phyloP scores from a whole-genome alignment of 2,113 vertebrate genomes.

The Sceloporus undulatus region DNA sequence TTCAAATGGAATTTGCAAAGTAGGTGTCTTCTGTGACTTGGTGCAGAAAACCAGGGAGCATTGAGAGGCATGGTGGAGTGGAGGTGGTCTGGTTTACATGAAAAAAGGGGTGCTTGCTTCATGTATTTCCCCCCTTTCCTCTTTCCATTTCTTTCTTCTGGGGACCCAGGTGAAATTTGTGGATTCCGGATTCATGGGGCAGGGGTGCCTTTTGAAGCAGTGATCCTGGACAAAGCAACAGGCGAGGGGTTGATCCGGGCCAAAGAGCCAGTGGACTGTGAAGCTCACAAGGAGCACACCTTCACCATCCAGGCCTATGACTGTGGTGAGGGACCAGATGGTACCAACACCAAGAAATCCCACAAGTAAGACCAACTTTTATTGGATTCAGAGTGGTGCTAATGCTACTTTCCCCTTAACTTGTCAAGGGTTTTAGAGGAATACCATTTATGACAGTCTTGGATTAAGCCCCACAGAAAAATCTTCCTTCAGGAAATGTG shows the following conservation, averaged over 20 bases:
- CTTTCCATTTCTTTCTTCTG: neutral
- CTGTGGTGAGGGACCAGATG: slow-evolving; percentile 96
- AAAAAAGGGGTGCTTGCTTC: neutral
- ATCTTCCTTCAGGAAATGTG: neutral
- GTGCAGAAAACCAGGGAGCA: neutral
- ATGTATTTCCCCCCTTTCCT: neutral
- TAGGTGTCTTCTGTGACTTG: neutral
- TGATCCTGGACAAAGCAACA: slow-evolving; percentile 95
- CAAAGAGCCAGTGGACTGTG: slow-evolving; percentile 95
- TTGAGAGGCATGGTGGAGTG: neutral
- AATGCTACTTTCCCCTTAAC: neutral
- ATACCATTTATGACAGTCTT: neutral
- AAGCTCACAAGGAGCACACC: slow-evolving; percentile 95
- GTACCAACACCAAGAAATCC: slow-evolving; percentile 97
- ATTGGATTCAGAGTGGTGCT: neutral
- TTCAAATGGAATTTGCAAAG: neutral
- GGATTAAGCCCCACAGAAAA: neutral
- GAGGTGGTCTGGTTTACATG: neutral
- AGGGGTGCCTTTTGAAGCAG: slow-evolving; percentile 94
- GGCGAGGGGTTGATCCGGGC: slow-evolving; percentile 96
- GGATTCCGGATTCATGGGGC: slow-evolving; percentile 95
- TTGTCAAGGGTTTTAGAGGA: neutral
- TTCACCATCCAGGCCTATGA: slow-evolving; percentile 99
- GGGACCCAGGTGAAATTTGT: slow-evolving; percentile 91
- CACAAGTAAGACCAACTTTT: slow-evolving; percentile 87